These are phyloP conservation scores for Ceratina calcarata DNA, from an alignment of 1,140 invertebrate species.

Conservation along the genomic window DNA sequence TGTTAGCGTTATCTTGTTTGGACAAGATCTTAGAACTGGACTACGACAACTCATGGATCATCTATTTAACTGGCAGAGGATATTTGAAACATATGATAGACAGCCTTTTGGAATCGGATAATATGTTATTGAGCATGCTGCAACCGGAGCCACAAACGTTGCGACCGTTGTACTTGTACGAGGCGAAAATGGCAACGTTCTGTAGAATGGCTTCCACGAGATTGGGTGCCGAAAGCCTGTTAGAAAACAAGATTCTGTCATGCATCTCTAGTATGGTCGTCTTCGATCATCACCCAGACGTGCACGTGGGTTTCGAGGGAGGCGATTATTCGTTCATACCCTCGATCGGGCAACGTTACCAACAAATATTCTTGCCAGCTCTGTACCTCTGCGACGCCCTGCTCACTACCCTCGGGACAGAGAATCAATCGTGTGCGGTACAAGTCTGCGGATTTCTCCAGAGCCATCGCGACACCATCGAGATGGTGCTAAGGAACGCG, in stretches of 20 bases:
- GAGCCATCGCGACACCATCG: constrained; percentile 90
- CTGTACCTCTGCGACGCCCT: constrained; percentile 90
- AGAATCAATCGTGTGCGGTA: constrained; percentile 89
- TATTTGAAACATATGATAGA: constrained; percentile 93
- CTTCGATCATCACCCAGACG: constrained; percentile 88
- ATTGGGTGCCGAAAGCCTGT: constrained; percentile 87
- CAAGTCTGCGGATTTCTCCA: constrained; percentile 91
- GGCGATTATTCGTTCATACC: constrained; percentile 82
- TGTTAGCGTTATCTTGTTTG: constrained; percentile 91
- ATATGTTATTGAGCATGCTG: constrained; percentile 85
- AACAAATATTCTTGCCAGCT: constrained; percentile 90
- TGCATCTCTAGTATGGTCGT: constrained; percentile 89
- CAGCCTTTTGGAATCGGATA: constrained; percentile 88
- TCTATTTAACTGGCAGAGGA: constrained; percentile 88
- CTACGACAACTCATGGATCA: constrained; percentile 86
- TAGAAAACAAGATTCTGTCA: constrained; percentile 88
- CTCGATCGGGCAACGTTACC: constrained; percentile 85
- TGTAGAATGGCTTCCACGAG: constrained; percentile 86
- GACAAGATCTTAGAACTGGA: constrained; percentile 90
- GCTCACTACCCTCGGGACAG: constrained; percentile 89
- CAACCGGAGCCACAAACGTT: constrained; percentile 86
- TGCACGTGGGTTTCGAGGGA: constrained; percentile 78
- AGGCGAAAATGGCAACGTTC: constrained; percentile 92
- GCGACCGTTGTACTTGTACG: constrained; percentile 91
- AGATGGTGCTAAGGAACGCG: constrained; percentile 87